Conservation (phyloP, 2,797 vertebrate genomes). For the Hydrocynus forskahlii region DNA sequence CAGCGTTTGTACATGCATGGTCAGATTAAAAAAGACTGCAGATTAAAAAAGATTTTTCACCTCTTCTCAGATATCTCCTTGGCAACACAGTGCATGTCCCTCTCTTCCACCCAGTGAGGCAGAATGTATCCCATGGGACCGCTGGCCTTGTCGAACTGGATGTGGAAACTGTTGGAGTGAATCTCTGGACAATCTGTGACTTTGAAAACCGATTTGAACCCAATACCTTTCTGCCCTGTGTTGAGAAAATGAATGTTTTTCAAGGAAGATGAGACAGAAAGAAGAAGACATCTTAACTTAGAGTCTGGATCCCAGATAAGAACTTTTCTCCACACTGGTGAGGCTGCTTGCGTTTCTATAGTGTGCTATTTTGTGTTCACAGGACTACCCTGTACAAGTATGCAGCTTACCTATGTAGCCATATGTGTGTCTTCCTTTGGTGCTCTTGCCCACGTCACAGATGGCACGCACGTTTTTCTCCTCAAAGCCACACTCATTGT, state of each 20-base stretch:
- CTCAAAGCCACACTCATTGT: slow-evolving; percentile 81
- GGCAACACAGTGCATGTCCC: slow-evolving; percentile 61
- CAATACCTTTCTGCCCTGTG: slow-evolving; percentile 83
- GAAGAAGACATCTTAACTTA: not conserved
- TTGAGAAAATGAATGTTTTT: not conserved
- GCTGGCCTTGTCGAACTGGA: slow-evolving; percentile 78
- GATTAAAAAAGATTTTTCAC: slow-evolving; percentile 54
- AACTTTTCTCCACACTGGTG: not conserved
- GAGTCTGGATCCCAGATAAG: not conserved
- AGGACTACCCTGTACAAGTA: not conserved
- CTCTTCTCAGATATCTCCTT: slow-evolving; percentile 63
- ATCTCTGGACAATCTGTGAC: slow-evolving; percentile 83
- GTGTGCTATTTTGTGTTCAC: not conserved
- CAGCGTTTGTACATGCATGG: not conserved
- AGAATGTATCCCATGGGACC: slow-evolving; percentile 84
- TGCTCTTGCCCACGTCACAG: slow-evolving; percentile 82
- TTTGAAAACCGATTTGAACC: slow-evolving; percentile 85
- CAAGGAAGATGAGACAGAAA: not conserved
- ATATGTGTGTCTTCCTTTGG: slow-evolving; percentile 82
- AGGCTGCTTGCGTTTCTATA: not conserved
- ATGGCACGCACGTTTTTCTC: slow-evolving; percentile 79
- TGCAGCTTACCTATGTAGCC: slow-evolving; percentile 80
- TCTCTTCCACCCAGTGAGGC: slow-evolving; percentile 79
- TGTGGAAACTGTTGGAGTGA: slow-evolving; percentile 82
- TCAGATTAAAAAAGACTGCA: slow-evolving; percentile 9